Evolutionary conservation across 2,113 vertebrate genomes (phyloP), one percentile per base, ranked within the genome.

Genomic region (Motacilla alba): DNA sequence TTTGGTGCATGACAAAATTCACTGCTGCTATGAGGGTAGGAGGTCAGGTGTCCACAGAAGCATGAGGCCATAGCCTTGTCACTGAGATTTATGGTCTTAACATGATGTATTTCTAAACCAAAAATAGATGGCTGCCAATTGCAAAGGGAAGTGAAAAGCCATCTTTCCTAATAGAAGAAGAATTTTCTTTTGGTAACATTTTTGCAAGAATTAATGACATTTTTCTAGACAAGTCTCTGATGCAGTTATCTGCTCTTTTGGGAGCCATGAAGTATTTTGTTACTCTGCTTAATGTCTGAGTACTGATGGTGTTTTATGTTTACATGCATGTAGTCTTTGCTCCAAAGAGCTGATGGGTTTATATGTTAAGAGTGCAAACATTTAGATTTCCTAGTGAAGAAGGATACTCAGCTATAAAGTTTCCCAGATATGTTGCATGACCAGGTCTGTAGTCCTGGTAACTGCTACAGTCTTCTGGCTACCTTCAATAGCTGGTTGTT

Each of bases 1-100:
- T 92, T 62, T 77, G 84, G 50, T 74, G 81, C 66, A 83, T 68
- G 56, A 89, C 69, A 95, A 78, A 69, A 93, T 82, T 93, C 83
- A 64, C 47, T 90, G 83, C 86, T 89, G 35, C 89, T 67, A 79
- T 3, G 2, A 87, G n/a, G 62, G 23, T 73, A 95, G 47, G 47
- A 79, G 58, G 31, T 31, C 68, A 85, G 72, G 87, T 91, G 78
- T 83, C 52, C 82, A 79, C 6, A 58, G 76, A 95, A 87, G 39
- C 81, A 80, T 27, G 20, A 95, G 39, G 27, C 39, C 80, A 4
- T 20, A 17, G 11, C 30, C 64, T 74, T 55, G 73, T 96, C 83
- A 83, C 44, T 73, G 63, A 92, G 85, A 94, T 93, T 93, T 91
- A 91, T 77, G 47, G 52, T 43, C 23, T 72, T 66, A 60, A 43